phyloP scores from a whole-genome alignment of 2,888 invertebrate species.

The Phorcus lineatus region DNA sequence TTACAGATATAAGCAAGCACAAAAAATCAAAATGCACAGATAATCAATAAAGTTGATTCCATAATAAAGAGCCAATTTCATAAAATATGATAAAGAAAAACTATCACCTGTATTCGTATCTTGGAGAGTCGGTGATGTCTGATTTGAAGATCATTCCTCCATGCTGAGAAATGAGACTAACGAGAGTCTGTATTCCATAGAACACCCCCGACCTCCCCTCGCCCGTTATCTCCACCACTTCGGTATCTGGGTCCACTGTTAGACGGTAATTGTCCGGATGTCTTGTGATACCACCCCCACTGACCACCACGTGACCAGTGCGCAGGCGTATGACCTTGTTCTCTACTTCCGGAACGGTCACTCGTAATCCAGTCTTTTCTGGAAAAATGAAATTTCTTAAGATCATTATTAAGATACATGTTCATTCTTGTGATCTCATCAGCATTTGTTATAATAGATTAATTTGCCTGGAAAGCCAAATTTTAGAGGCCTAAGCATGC shows the following conservation, averaged over 20 bases:
- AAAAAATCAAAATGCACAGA: no score
- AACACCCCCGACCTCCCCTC: slow-evolving; percentile 39
- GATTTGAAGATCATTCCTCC: not conserved
- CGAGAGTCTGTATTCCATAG: slow-evolving; percentile 39
- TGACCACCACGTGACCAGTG: not conserved
- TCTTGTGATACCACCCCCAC: not conserved
- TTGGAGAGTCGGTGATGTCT: slow-evolving; percentile 8
- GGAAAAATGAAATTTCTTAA: not conserved
- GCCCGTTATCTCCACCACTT: slow-evolving; percentile 43
- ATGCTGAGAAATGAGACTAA: slow-evolving; percentile 23
- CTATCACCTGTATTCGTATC: slow-evolving; percentile 3
- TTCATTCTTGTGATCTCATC: not conserved
- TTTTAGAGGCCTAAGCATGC: no score
- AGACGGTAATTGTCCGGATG: slow-evolving; percentile 38
- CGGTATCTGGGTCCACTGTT: slow-evolving; percentile 28
- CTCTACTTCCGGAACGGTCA: not conserved
- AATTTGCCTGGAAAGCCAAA: no score
- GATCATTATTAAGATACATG: no score
- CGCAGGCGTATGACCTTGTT: slow-evolving; percentile 1
- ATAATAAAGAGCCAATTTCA: no score
- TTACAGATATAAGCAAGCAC: no score
- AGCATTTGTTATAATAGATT: no score
- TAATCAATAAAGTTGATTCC: no score
- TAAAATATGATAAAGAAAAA: not conserved
- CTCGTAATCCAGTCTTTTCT: not conserved